phyloP scores from a whole-genome alignment of 2,113 vertebrate genomes.

The Jaculus jaculus region DNA sequence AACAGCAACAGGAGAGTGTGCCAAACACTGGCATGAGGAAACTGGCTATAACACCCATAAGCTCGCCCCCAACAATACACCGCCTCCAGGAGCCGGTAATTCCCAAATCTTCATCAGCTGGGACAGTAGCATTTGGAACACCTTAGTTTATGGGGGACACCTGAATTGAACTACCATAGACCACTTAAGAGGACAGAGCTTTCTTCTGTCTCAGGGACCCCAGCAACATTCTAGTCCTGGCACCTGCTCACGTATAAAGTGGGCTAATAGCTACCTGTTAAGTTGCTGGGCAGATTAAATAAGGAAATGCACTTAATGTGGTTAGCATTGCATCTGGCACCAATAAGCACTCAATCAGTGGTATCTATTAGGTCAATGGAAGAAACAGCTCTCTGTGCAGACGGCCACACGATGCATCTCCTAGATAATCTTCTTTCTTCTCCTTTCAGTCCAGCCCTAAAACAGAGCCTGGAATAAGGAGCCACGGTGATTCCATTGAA shows the following conservation, averaged over 20 bases:
- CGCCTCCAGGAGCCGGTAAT: too few relatives aligned
- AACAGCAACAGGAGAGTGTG: too few relatives aligned
- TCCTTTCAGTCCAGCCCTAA: neutral
- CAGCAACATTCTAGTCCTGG: neutral
- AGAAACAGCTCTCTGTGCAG: neutral
- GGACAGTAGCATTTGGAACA: too few relatives aligned
- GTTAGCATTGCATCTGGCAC: neutral
- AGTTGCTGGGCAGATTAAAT: neutral
- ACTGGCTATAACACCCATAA: too few relatives aligned
- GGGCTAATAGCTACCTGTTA: neutral
- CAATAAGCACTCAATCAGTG: neutral
- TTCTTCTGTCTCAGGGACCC: neutral
- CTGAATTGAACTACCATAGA: too few relatives aligned
- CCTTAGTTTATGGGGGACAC: too few relatives aligned
- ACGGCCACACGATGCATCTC: neutral
- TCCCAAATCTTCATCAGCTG: too few relatives aligned
- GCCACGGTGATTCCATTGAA: neutral
- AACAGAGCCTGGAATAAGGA: neutral
- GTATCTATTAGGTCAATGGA: neutral
- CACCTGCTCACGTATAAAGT: slow-evolving; percentile 23
- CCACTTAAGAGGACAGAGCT: neutral
- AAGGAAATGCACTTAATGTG: neutral
- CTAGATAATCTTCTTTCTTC: neutral
- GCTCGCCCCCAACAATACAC: too few relatives aligned
- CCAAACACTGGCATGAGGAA: too few relatives aligned